These are phyloP conservation scores for Ommatoiulus sabulosus DNA, from an alignment of 2,888 invertebrate species.

Conservation along the genomic window DNA sequence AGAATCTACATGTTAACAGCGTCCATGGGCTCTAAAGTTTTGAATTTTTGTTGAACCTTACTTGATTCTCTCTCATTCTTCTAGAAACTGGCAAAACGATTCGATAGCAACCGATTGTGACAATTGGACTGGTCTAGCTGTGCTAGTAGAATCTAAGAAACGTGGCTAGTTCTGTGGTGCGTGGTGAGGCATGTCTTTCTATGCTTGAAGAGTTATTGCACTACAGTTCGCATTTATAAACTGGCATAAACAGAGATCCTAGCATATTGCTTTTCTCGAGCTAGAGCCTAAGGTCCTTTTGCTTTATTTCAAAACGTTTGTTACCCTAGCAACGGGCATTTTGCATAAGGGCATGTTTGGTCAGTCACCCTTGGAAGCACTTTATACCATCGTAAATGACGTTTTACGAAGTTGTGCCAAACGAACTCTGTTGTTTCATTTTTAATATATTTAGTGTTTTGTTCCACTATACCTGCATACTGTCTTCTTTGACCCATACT, in stretches of 20 bases:
- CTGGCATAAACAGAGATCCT: background rate
- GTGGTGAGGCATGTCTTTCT: constrained; percentile 13
- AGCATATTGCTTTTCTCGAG: background rate
- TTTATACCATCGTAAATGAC: background rate
- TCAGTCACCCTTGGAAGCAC: background rate
- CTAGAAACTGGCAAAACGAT: background rate
- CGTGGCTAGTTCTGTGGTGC: constrained; percentile 26
- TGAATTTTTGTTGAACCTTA: background rate
- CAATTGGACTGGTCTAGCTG: background rate
- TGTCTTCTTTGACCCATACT: too few species aligned
- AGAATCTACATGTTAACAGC: too few species aligned
- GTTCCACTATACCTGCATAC: too few species aligned
- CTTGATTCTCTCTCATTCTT: background rate
- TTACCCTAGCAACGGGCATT: constrained; percentile 14
- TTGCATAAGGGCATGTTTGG: background rate
- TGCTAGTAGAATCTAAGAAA: background rate
- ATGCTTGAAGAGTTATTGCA: constrained; percentile 14
- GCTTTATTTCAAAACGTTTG: constrained; percentile 12
- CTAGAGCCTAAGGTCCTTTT: background rate
- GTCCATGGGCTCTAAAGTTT: too few species aligned
- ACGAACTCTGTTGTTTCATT: too few species aligned
- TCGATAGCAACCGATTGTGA: background rate
- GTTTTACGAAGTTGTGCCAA: background rate
- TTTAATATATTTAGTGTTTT: too few species aligned
- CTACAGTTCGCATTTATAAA: constrained; percentile 1